Evolutionary conservation across 2,113 vertebrate species (phyloP).

Genomic region (Apistogramma diplotaenia): DNA sequence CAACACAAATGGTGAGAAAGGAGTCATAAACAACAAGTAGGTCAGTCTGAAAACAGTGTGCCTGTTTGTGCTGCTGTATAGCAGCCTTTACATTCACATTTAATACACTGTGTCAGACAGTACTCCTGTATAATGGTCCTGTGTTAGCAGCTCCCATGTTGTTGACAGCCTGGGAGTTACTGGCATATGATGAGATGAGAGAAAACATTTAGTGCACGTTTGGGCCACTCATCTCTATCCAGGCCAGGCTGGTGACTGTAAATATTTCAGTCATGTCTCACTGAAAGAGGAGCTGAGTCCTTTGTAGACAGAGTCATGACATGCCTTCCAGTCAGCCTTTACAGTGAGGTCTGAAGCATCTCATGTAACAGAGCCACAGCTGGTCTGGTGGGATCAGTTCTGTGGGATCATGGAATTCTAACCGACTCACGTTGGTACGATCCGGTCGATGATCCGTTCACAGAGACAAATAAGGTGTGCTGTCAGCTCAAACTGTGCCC

Average conservation of each 20-base stretch:
- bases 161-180: constrained; percentile 41
- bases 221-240: neutral
- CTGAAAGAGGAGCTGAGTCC: constrained; percentile 47
- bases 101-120: neutral
- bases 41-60: constrained; percentile 25
- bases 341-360: constrained; percentile 15
- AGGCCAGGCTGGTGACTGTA: constrained; percentile 32
- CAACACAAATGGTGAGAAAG: constrained; percentile 14
- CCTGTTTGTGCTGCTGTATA: constrained; percentile 1
- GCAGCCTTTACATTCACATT: neutral
- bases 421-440: constrained; percentile 14
- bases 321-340: constrained; percentile 44
- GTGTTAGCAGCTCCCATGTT: neutral
- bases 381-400: constrained; percentile 46
- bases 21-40: constrained; percentile 37
- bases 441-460: neutral
- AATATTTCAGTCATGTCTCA: constrained; percentile 56
- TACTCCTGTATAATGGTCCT: neutral
- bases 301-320: constrained; percentile 39
- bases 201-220: constrained; percentile 16
- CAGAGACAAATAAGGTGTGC: constrained; percentile 40
- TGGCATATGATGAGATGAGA: constrained; percentile 48
- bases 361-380: constrained; percentile 38
- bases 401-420: constrained; percentile 54
- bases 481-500: constrained; percentile 1